phyloP scores from a whole-genome alignment of 2,797 vertebrate species.

The Lagocephalus sceleratus region DNA sequence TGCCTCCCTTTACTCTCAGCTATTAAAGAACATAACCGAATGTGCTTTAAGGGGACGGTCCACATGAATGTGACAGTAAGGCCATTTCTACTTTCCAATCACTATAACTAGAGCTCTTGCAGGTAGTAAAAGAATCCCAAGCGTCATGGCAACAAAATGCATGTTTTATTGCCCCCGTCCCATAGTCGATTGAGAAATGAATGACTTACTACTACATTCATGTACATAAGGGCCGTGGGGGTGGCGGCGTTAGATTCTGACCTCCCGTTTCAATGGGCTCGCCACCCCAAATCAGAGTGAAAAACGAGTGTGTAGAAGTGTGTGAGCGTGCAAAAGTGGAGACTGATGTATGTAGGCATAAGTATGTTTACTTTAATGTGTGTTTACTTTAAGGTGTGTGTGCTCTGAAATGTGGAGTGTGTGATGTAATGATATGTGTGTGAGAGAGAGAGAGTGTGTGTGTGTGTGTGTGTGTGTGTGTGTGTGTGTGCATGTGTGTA shows the following conservation, averaged over 20 bases:
- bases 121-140: constrained; percentile 54
- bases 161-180: constrained; percentile 76
- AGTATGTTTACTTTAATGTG: constrained; percentile 28
- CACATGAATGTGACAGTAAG: constrained; percentile 82
- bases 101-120: constrained; percentile 55
- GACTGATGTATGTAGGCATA: constrained; percentile 32
- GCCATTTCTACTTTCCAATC: constrained; percentile 73
- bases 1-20: constrained; percentile 54
- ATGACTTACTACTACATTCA: constrained; percentile 82
- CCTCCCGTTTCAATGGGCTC: constrained; percentile 62
- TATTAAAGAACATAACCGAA: constrained; percentile 72
- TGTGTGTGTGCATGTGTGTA: constrained; percentile 1
- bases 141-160: constrained; percentile 75
- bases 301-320: constrained; percentile 63
- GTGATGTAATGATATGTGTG: too few relatives aligned
- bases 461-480: constrained; percentile 10
- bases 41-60: constrained; percentile 73
- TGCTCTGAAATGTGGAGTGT: constrained; percentile 5
- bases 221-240: constrained; percentile 69
- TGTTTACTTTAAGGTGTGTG: constrained; percentile 11
- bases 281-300: constrained; percentile 77
- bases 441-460: too few relatives aligned
- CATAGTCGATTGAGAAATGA: constrained; percentile 74
- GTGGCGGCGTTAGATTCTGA: constrained; percentile 67
- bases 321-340: constrained; percentile 22